Evolutionary conservation across 1,140 invertebrate species (phyloP).

Genomic region (Bombus picipes): DNA sequence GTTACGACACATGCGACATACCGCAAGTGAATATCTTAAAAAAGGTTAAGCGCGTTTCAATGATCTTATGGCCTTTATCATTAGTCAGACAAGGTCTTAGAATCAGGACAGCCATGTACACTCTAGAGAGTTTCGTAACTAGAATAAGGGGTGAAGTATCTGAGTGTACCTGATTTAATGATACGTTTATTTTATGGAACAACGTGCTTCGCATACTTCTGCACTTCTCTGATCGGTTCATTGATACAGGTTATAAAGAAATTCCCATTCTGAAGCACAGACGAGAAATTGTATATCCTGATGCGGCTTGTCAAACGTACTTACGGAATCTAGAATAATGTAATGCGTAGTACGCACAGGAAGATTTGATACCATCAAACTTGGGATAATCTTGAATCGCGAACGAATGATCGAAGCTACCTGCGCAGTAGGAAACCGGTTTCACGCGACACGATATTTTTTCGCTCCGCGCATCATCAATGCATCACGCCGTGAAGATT

Average conservation of each 20-base stretch:
- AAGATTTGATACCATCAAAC: slow-evolving; percentile 53
- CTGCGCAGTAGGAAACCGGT: slow-evolving; percentile 64
- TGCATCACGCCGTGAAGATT: slow-evolving; percentile 46
- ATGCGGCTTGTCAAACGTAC: slow-evolving; percentile 14
- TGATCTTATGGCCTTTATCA: background rate
- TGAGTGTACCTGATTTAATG: slow-evolving; percentile 40
- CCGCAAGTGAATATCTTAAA: background rate
- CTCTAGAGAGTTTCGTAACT: slow-evolving; percentile 32
- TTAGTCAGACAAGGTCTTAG: background rate
- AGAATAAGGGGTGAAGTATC: slow-evolving; percentile 47
- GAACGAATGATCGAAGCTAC: slow-evolving; percentile 41
- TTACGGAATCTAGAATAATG: slow-evolving; percentile 56
- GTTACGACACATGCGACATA: background rate
- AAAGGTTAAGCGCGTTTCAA: background rate
- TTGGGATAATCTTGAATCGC: slow-evolving; percentile 44
- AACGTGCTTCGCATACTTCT: slow-evolving; percentile 22
- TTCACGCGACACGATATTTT: slow-evolving; percentile 60
- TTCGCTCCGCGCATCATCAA: slow-evolving; percentile 49
- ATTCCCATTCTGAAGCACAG: slow-evolving; percentile 9
- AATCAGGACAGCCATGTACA: slow-evolving; percentile 15
- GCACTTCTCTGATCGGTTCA: background rate
- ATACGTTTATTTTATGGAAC: slow-evolving; percentile 21
- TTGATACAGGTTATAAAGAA: slow-evolving; percentile 32
- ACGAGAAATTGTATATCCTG: background rate
- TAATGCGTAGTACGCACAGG: slow-evolving; percentile 20